A percentile compares a stretch with the other conserved stretches of the same genome.
Conservation (phyloP, 2,888 invertebrate species). For the Hartigia nigra region DNA sequence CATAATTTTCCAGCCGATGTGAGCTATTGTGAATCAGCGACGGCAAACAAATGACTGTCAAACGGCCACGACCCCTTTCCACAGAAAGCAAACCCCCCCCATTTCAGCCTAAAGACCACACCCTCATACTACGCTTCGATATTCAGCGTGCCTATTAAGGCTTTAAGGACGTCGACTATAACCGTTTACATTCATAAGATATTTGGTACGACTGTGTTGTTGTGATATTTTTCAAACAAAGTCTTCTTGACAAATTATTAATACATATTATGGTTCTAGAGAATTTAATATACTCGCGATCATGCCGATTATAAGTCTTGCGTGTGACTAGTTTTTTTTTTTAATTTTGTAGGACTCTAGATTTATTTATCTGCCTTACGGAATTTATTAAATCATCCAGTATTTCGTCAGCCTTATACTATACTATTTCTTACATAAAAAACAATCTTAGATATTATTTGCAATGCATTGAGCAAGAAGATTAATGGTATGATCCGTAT, state of each 20-base stretch:
- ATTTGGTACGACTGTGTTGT: neutral
- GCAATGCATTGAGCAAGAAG: neutral
- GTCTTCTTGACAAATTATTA: neutral
- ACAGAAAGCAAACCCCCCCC: neutral
- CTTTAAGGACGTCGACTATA: neutral
- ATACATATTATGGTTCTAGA: no score
- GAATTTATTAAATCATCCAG: neutral
- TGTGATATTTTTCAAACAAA: neutral
- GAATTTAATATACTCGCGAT: no score
- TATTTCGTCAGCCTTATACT: neutral
- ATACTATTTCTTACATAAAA: neutral
- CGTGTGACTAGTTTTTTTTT: neutral
- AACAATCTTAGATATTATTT: neutral
- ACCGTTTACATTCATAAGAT: neutral
- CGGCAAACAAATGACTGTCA: slow-evolving; percentile 23
- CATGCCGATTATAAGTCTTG: no score
- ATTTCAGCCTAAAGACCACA: neutral
- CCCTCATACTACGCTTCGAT: neutral
- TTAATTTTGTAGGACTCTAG: neutral
- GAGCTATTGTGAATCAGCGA: slow-evolving; percentile 20
- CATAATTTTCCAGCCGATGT: slow-evolving; percentile 23
- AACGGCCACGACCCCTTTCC: slow-evolving; percentile 17
- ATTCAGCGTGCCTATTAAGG: neutral
- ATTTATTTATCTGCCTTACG: neutral
- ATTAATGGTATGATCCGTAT: neutral